Evolutionary conservation across 2,113 vertebrate genomes (phyloP).

Genomic region (Catagonus wagneri): DNA sequence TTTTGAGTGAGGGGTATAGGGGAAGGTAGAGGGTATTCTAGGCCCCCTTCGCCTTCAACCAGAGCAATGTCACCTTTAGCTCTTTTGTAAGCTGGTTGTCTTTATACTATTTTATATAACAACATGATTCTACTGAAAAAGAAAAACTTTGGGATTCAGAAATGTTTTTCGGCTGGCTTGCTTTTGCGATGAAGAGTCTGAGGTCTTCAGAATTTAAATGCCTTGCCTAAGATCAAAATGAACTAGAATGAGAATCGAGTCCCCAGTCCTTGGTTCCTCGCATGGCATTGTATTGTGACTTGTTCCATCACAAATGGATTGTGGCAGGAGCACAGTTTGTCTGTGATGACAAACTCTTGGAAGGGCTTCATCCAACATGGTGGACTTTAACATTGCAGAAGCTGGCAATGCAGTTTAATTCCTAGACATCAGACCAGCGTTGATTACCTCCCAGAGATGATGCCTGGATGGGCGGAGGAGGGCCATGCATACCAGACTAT

Average conservation of each 20-base stretch:
- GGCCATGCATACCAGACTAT: background rate
- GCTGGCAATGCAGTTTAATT: background rate
- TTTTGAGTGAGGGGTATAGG: background rate
- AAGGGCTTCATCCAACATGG: accelerated
- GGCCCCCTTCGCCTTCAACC: background rate
- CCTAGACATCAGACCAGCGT: background rate
- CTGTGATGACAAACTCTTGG: background rate
- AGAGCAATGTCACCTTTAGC: background rate
- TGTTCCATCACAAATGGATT: background rate
- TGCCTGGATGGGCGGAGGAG: background rate
- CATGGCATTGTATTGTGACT: background rate
- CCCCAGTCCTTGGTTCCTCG: too few species aligned
- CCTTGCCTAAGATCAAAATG: background rate
- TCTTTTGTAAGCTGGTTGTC: background rate
- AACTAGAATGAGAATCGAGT: background rate
- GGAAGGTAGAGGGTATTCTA: background rate
- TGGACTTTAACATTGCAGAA: background rate
- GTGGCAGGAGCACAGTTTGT: background rate
- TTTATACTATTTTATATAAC: background rate
- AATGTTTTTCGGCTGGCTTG: background rate
- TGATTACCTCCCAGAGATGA: background rate
- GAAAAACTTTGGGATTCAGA: background rate
- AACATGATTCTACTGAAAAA: background rate
- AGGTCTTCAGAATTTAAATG: background rate
- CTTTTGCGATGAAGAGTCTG: background rate